Evolutionary conservation across 2,113 vertebrate genomes (phyloP).

Genomic region (Procavia capensis): DNA sequence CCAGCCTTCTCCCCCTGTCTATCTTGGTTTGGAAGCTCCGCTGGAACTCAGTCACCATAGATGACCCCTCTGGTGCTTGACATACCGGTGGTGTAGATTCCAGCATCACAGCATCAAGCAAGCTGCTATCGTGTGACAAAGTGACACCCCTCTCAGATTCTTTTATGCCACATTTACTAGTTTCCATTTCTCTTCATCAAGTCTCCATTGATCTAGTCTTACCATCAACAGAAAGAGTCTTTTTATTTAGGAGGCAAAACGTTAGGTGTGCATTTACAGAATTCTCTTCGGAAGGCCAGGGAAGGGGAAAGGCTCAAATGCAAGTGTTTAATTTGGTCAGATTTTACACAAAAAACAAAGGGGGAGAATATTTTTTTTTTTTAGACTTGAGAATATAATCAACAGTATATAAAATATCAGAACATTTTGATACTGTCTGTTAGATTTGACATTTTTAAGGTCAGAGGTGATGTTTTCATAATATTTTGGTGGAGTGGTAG

Average conservation of each 20-base stretch:
- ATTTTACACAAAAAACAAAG: rapidly evolving
- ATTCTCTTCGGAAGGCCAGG: not conserved
- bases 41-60: not conserved
- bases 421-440: rapidly evolving
- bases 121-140: not conserved
- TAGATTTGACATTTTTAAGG: not conserved
- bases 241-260: not conserved
- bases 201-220: not conserved
- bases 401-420: not conserved
- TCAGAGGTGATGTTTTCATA: not conserved
- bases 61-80: not conserved
- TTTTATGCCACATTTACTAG: rapidly evolving
- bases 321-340: no score
- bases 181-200: not conserved
- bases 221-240: not conserved
- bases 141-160: not conserved
- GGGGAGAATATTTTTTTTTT: rapidly evolving
- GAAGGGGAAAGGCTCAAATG: not conserved
- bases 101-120: not conserved
- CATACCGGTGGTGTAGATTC: not conserved
- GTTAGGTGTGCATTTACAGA: rapidly evolving
- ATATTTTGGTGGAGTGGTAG: rapidly evolving
- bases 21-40: not conserved
- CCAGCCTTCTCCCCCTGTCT: not conserved
- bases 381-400: rapidly evolving